A percentile compares a stretch with the other conserved stretches of the same genome.
These are phyloP conservation scores for Tapirus indicus DNA, from an alignment of 2,797 vertebrate genomes.

Conservation along the genomic window DNA sequence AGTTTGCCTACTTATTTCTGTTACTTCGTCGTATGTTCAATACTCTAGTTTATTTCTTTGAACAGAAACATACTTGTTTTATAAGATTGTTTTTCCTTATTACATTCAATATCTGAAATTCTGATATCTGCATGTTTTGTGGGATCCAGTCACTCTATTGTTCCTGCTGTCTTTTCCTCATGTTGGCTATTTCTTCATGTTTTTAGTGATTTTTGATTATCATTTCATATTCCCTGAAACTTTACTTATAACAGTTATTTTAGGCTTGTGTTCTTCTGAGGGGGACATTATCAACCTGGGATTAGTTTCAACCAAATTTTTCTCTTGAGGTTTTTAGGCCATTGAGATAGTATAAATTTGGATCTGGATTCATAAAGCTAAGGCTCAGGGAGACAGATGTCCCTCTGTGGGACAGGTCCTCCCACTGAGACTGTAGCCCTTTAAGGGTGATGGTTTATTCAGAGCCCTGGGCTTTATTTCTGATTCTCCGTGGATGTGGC, in stretches of 20 bases:
- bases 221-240: background rate
- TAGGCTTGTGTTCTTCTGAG: background rate
- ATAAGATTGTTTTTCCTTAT: background rate
- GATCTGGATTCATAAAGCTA: background rate
- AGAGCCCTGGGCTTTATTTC: background rate
- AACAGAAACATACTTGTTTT: background rate
- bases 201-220: constrained; percentile 2
- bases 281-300: background rate
- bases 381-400: background rate
- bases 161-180: background rate
- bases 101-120: background rate
- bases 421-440: background rate
- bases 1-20: background rate
- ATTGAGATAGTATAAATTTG: background rate
- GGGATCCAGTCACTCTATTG: background rate
- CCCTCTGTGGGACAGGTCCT: background rate
- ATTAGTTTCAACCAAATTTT: background rate
- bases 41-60: background rate
- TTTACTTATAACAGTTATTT: background rate
- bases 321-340: background rate
- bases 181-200: background rate
- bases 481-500: background rate
- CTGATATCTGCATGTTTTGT: background rate
- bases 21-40: background rate
- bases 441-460: background rate